Conservation (phyloP, 2,888 invertebrate species). For the Gortyna flavago region DNA sequence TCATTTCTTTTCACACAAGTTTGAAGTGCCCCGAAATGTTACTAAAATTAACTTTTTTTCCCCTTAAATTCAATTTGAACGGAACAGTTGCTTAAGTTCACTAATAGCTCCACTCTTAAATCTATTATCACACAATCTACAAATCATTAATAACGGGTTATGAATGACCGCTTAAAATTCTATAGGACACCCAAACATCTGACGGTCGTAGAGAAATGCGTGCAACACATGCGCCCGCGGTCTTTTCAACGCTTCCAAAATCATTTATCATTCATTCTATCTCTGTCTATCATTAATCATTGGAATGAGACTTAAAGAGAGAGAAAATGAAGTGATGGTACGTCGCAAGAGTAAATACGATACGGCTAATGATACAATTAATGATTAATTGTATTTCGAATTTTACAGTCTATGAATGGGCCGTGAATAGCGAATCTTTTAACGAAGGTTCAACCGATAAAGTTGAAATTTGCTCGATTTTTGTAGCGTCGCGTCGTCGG, state of each 20-base stretch:
- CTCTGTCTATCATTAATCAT: constrained; percentile 84
- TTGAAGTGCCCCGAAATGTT: not conserved
- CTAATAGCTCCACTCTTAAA: constrained; percentile 70
- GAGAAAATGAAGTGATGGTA: constrained; percentile 88
- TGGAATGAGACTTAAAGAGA: constrained; percentile 89
- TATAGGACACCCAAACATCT: constrained; percentile 83
- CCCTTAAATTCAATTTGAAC: constrained; percentile 37
- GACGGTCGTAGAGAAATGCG: constrained; percentile 78
- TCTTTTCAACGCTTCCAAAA: constrained; percentile 84
- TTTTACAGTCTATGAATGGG: constrained; percentile 79
- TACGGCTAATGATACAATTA: constrained; percentile 87
- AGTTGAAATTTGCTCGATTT: constrained; percentile 60
- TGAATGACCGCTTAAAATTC: constrained; percentile 87
- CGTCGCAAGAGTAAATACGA: constrained; percentile 84
- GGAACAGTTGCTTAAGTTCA: constrained; percentile 58
- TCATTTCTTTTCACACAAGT: constrained; percentile 12
- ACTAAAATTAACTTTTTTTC: constrained; percentile 23
- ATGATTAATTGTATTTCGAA: constrained; percentile 86
- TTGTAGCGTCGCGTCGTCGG: constrained; percentile 81
- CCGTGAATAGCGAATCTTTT: constrained; percentile 60
- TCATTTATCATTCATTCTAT: constrained; percentile 86
- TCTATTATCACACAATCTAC: constrained; percentile 78
- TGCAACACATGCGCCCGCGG: constrained; percentile 81
- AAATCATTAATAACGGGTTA: constrained; percentile 84
- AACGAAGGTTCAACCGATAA: constrained; percentile 55